A percentile compares a stretch with the other conserved stretches of the same genome.
These are phyloP conservation scores for Myioborus melanocephalus DNA, from an alignment of 2,797 vertebrate genomes.

Conservation along the genomic window DNA sequence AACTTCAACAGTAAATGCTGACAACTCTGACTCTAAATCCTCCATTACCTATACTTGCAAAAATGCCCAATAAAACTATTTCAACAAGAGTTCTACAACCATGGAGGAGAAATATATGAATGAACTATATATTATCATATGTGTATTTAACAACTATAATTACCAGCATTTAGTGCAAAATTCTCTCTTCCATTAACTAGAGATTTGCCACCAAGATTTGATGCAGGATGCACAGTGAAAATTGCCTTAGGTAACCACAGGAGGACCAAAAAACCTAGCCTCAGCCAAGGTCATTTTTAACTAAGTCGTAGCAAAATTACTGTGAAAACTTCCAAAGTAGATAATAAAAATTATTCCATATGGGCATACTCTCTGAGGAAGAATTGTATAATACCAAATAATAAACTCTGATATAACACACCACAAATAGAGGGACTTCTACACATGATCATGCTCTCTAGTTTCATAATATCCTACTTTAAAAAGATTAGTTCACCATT, in stretches of 20 bases:
- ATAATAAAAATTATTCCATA: conserved; percentile 41
- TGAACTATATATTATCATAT: background rate
- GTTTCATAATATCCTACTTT: background rate
- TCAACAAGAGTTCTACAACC: background rate
- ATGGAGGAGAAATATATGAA: background rate
- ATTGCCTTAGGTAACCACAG: conserved; percentile 51
- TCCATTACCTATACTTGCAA: background rate
- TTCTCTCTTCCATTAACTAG: conserved; percentile 6
- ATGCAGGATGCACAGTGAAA: background rate
- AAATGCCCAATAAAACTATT: background rate
- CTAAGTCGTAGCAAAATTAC: conserved; percentile 30
- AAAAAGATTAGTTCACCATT: background rate
- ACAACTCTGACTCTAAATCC: background rate
- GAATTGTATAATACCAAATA: background rate
- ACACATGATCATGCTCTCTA: background rate
- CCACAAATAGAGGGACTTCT: background rate
- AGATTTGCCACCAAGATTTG: conserved; percentile 21
- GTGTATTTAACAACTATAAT: background rate
- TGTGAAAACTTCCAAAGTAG: background rate
- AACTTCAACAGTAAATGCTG: background rate
- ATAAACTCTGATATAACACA: background rate
- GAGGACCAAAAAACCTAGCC: conserved; percentile 12
- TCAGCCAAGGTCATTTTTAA: conserved; percentile 54
- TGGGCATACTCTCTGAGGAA: background rate
- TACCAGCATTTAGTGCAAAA: background rate